These are phyloP conservation scores for Nipponia nippon DNA, from an alignment of 2,113 vertebrate species.

Conservation along the genomic window DNA sequence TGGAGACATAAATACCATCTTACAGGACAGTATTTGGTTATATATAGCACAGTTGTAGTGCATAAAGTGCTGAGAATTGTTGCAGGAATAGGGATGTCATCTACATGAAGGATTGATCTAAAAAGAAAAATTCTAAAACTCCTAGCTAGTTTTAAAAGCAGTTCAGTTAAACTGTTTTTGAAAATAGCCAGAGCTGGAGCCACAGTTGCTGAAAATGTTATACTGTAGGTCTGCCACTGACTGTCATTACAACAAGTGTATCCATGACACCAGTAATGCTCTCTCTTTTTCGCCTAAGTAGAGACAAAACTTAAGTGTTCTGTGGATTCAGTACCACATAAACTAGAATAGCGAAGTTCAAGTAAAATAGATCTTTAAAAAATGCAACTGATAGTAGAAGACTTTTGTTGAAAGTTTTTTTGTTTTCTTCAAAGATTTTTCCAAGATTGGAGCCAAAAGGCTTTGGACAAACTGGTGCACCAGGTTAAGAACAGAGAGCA, in stretches of 20 bases:
- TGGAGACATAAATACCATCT: neutral
- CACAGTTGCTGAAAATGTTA: neutral
- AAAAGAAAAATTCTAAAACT: neutral
- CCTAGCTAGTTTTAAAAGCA: neutral
- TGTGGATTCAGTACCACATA: neutral
- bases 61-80: neutral
- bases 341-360: neutral
- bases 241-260: neutral
- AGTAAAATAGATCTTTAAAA: neutral
- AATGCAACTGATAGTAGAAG: neutral
- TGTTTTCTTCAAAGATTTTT: neutral
- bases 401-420: neutral
- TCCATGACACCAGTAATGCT: neutral
- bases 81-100: neutral
- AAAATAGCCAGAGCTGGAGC: neutral
- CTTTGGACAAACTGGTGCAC: neutral
- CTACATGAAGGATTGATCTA: neutral
- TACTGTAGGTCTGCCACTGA: neutral
- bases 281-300: neutral
- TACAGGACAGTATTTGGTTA: neutral
- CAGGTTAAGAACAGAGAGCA: neutral
- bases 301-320: neutral
- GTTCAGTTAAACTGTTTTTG: neutral
- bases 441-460: neutral
- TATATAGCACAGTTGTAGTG: neutral